Percentiles rank a stretch among this genome's conserved stretches.
These are phyloP conservation scores for Holcopasites calliopsidis DNA, from an alignment of 1,140 invertebrate genomes.

Conservation along the genomic window DNA sequence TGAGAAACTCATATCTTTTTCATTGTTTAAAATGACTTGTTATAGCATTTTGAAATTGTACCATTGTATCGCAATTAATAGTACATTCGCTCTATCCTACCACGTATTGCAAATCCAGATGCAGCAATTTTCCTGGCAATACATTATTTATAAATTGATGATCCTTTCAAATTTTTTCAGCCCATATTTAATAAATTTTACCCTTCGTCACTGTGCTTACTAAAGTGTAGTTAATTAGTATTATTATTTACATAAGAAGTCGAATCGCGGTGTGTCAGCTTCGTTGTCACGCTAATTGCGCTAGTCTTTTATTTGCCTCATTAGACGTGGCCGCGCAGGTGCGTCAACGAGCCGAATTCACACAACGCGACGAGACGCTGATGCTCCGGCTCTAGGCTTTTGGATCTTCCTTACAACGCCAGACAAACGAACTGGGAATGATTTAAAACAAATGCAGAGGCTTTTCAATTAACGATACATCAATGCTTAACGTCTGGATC, in stretches of 20 bases:
- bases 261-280: background rate
- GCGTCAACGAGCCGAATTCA: background rate
- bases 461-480: background rate
- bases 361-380: background rate
- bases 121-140: no score
- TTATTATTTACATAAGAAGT: constrained; percentile 1
- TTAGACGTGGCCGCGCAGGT: background rate
- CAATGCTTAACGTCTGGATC: no score
- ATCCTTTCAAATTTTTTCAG: constrained; percentile 12
- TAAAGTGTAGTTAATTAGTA: background rate
- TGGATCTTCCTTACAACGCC: background rate
- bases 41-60: no score
- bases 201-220: constrained; percentile 6
- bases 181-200: constrained; percentile 10
- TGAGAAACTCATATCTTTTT: no score
- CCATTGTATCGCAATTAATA: no score
- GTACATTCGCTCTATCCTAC: no score
- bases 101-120: no score
- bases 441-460: background rate
- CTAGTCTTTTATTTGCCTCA: constrained; percentile 6
- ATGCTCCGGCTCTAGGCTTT: background rate
- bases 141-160: no score
- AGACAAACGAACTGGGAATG: background rate
- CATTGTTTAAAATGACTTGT: no score
- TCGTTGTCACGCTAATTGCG: constrained; percentile 11